Evolutionary conservation across 30 jellyfish, hydroid and myxozoan genomes (phyloP).

Genomic region (Aurelia aurita): DNA sequence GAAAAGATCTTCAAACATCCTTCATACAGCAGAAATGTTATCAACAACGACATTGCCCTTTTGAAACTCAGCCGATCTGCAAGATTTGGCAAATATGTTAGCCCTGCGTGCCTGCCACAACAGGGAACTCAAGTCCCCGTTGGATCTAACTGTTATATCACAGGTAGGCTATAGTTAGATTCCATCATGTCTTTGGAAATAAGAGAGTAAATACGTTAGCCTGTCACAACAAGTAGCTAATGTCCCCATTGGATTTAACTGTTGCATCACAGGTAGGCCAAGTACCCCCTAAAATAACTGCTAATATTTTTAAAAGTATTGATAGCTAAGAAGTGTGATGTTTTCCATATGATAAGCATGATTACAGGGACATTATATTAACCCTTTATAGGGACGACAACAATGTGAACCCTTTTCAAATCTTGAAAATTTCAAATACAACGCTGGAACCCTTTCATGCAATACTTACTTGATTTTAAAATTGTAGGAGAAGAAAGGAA

Average conservation of each 20-base stretch:
- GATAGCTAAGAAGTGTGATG: too few relatives aligned
- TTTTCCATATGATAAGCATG: too few relatives aligned
- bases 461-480: too few relatives aligned
- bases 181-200: background rate
- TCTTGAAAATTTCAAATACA: too few relatives aligned
- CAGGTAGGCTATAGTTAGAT: conserved; percentile 6
- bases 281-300: background rate
- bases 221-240: conserved; percentile 2
- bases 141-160: conserved; percentile 17
- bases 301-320: too few relatives aligned
- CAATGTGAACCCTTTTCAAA: too few relatives aligned
- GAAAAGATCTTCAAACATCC: conserved; percentile 52
- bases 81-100: background rate
- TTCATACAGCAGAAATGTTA: conserved; percentile 7
- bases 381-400: too few relatives aligned
- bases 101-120: conserved; percentile 31
- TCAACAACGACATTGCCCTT: conserved; percentile 69
- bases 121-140: background rate
- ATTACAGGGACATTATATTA: too few relatives aligned
- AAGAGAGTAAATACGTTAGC: background rate
- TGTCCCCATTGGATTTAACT: background rate
- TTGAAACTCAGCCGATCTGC: conserved; percentile 20
- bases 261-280: conserved; percentile 25
- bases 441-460: too few relatives aligned
- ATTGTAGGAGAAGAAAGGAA: too few relatives aligned